Evolutionary conservation across 2,797 vertebrate genomes (phyloP), one percentile per base, ranked within the genome.

Genomic region (Sebastes nivosus): DNA sequence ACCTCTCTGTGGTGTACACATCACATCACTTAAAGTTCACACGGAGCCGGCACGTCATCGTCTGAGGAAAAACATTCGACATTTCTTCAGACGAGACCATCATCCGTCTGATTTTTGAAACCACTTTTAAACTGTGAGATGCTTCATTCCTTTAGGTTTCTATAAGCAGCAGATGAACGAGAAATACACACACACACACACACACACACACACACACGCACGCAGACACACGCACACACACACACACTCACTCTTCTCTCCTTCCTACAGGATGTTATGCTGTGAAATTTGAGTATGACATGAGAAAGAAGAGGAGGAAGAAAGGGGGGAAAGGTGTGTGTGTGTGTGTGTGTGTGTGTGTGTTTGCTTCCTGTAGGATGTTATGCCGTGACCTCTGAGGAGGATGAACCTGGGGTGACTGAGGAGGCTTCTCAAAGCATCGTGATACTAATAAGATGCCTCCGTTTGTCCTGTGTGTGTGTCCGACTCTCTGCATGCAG

Each of bases 301-400:
- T 67, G 73, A 83, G 65, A 83, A 87, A 72, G 75, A 68, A 50
- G 46, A 78, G 5, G 42, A 72, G 64, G 60, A 75, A 52, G 72
- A 80, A 75, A 50, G 61, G 67, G 60, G 71, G 42, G 72, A 80
- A 75, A 50, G 61, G 72, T 66, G 46, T 74, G 50, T 38, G 65
- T 57, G 38, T 36, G 65, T 57, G 38, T 36, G 46, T 42, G 42
- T 22, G 55, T 42, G 72, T 78, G 80, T 64, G 70, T 57, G 82
- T 65, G 67, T 86, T 30, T 76, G 85, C 83, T 91, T 92, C 90
- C 89, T 92, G 80, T 87, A 88, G 88, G 89, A 90, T 87, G 91
- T 90, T 91, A 65, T 88, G 71, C 81, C 74, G 76, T 91, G 88
- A 92, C 92, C 91, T 84, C 81, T 79, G 76, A 86, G 79, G 83